Evolutionary conservation across 2,797 vertebrate species (phyloP).

Genomic region (Acanthurus tractus): DNA sequence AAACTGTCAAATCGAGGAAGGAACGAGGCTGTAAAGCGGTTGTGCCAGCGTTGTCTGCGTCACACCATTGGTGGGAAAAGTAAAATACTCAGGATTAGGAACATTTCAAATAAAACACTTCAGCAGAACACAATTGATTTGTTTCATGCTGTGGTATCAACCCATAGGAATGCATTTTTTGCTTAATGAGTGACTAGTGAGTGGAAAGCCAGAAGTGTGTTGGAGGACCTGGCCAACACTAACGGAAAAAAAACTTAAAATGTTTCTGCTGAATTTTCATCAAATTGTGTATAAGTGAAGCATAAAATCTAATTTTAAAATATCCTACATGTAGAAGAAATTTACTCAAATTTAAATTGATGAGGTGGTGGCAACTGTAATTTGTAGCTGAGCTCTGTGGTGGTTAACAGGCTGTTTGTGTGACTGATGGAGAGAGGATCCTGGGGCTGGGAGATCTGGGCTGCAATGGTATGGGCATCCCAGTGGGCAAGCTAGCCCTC

Average conservation of each 20-base stretch:
- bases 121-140: conserved; percentile 53
- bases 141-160: conserved; percentile 42
- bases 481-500: conserved; percentile 96
- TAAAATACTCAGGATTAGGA: conserved; percentile 23
- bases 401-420: conserved; percentile 90
- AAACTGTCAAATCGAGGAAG: conserved; percentile 44
- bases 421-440: conserved; percentile 98
- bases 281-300: conserved; percentile 14
- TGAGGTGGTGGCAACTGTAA: neutral
- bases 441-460: conserved; percentile 97
- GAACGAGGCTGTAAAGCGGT: conserved; percentile 47
- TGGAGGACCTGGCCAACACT: conserved; percentile 51
- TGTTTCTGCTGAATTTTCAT: conserved; percentile 32
- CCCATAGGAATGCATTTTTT: conserved; percentile 39
- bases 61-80: conserved; percentile 57
- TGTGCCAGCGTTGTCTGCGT: conserved; percentile 49
- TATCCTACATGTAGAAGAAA: neutral
- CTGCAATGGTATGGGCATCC: conserved; percentile 98
- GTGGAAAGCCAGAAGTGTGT: conserved; percentile 53
- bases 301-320: conserved; percentile 3
- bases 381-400: conserved; percentile 29
- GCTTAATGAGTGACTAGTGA: conserved; percentile 37
- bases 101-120: conserved; percentile 45
- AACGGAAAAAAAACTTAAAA: conserved; percentile 35
- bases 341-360: neutral